Evolutionary conservation across 2,113 vertebrate genomes (phyloP), one percentile per base, ranked within the genome.

Genomic region (Anas platyrhynchos): DNA sequence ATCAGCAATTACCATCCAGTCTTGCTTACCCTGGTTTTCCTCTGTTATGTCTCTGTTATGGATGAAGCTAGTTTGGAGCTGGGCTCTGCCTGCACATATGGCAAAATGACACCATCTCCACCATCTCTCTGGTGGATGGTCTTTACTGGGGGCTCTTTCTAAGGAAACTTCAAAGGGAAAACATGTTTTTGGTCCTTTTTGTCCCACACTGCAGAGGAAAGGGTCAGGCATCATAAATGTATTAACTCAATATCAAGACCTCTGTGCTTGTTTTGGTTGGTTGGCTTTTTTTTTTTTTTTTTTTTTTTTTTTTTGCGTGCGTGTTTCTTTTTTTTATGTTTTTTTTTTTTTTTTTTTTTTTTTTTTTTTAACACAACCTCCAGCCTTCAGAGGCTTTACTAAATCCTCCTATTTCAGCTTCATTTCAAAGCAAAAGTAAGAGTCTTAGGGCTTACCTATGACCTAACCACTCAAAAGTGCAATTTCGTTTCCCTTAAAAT

Each of bases 1-100:
- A 61, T 32, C 58, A 92, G 34, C 4, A 8, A 68, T 86, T 65
- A 26, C 38, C 50, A 20, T 78, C 23, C 48, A 75, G 73, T 41
- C 58, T 91, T 88, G 80, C 29, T 88, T 77, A 91, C 62, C 73
- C 77, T 54, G 48, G 75, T 91, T 90, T 90, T 94, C 88, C 66
- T 89, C 66, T 66, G 26, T 93, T 84, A 78, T 3, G 11, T 62
- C 32, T 34, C 34, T 34, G 34, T 34, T 34, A 34, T 36, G 27
- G 18, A 43, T 50, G 36, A 41, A 77, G 7, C 13, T 77, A 5
- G 3, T 27, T 74, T 34, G n/a, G 32, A 93, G n/a, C 15, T 48
- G 20, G 3, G 13, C 32, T 81, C 13, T 69, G 22, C 43, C 34
- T 66, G 23, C 17, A 62, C 5, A 2, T 17, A 8, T 0, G 0